These are phyloP conservation scores for Troides oblongomaculatus DNA, from an alignment of 2,888 invertebrate genomes.

Conservation along the genomic window DNA sequence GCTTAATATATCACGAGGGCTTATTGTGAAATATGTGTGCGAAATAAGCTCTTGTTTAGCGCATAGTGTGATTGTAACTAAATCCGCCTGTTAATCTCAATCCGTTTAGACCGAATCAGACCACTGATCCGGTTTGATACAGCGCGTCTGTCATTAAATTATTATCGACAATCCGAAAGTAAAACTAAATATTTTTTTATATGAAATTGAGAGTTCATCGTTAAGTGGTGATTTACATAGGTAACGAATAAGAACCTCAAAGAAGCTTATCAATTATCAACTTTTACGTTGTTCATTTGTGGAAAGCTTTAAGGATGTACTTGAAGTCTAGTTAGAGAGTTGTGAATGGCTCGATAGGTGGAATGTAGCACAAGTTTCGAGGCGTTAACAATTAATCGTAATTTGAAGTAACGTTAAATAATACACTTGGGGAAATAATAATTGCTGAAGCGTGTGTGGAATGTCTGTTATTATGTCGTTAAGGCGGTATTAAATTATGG, in stretches of 20 bases:
- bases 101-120: conserved; percentile 21
- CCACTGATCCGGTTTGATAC: conserved; percentile 17
- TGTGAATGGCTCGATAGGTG: not conserved
- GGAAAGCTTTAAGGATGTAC: too few relatives aligned
- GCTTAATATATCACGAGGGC: conserved; percentile 29
- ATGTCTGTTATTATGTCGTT: conserved; percentile 27
- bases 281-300: too few relatives aligned
- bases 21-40: conserved; percentile 29
- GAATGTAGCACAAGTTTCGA: conserved; percentile 20
- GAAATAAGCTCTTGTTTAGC: conserved; percentile 29
- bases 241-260: too few relatives aligned
- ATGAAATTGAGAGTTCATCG: too few relatives aligned
- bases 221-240: too few relatives aligned
- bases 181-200: too few relatives aligned
- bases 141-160: conserved; percentile 1
- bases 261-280: too few relatives aligned
- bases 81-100: conserved; percentile 26
- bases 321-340: not conserved
- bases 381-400: conserved; percentile 26
- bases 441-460: conserved; percentile 21
- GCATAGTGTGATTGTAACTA: conserved; percentile 24
- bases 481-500: conserved; percentile 7
- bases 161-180: not conserved
- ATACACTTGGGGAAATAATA: conserved; percentile 23
- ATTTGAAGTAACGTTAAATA: conserved; percentile 26